Base-by-base conservation (phyloP, 2,797 vertebrate genomes). In the Myiotriccus ornatus region DNA sequence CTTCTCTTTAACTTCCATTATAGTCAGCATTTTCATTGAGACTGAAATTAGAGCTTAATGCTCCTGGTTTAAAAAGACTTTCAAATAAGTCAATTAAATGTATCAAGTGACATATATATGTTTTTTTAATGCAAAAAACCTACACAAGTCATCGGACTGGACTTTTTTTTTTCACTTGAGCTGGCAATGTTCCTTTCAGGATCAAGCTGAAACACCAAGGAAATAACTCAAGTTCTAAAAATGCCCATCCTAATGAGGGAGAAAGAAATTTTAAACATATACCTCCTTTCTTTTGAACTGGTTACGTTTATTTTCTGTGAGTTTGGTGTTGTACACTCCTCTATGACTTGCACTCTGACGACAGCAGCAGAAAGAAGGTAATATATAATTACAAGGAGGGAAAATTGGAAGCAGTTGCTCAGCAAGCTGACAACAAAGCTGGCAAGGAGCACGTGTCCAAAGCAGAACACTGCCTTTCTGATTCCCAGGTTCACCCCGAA, bases 1-100 rank as follows among this genome's bases (percentile, higher is more conserved):
- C 70, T 95, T 92, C 92, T 90, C 91, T 91, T 83, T 88, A 84
- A 75, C 92, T 96, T 92, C 91, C 89, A 97, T 91, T 95, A 87
- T 84, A 96, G 94, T 94, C 94, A 97, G 94, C 95, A 82, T 93
- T 97, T 96, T 96, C 94, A 96, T 91, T 93, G 87, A 97, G 82
- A 86, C 73, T 93, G 76, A 94, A 95, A 95, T 93, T 93, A 93
- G 69, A 90, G 76, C 87, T 94, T 94, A 94, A 90, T 79, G 77
- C 73, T 84, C 50, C 85, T 49, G 24, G 35, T 92, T 89, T 81
- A 90, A 94, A 89, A 85, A 84, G 64, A 69, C 80, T 89, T 95
- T 76, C 85, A 95, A 94, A 43, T 81, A 89, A 95, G 44, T 95
- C 90, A 67, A 92, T 92, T 76, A 92, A 92, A 93, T 2, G 2